phyloP scores from a whole-genome alignment of 2,113 vertebrate genomes.

The Psilopogon haemacephalus region DNA sequence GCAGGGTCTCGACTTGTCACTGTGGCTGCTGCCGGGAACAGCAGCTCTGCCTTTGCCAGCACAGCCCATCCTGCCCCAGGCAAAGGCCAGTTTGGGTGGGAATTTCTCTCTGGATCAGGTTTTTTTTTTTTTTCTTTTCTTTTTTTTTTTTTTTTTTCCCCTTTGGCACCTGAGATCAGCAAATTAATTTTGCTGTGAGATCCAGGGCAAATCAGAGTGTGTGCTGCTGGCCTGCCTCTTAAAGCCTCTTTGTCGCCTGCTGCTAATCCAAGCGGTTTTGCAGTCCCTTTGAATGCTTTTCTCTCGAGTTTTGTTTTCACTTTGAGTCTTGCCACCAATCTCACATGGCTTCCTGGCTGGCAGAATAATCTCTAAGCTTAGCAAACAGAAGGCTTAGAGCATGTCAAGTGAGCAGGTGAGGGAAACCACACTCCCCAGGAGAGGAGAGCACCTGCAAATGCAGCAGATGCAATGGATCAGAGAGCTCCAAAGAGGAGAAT shows the following conservation, averaged over 20 bases:
- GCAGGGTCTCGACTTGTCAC: background rate
- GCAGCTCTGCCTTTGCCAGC: background rate
- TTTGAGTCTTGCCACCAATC: background rate
- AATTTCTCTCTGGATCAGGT: background rate
- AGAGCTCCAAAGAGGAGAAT: background rate
- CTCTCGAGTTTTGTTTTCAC: slow-evolving; percentile 12
- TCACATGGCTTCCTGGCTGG: slow-evolving; percentile 36
- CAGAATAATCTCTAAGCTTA: background rate
- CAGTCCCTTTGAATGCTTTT: background rate
- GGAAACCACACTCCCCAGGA: background rate
- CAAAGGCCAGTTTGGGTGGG: background rate
- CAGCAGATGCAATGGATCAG: background rate
- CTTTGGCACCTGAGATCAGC: background rate
- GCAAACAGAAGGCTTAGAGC: background rate
- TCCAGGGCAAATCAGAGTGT: background rate
- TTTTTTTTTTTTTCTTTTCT: background rate
- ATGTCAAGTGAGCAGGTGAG: background rate
- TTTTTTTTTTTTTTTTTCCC: background rate
- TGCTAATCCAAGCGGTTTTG: background rate
- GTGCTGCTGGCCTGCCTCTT: background rate
- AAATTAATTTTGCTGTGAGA: background rate
- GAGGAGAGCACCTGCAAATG: background rate
- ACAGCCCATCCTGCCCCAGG: background rate
- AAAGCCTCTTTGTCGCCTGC: background rate
- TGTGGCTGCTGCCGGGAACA: fast-evolving